Base-by-base conservation (phyloP, 2,113 vertebrate species). In the Ictalurus furcatus region DNA sequence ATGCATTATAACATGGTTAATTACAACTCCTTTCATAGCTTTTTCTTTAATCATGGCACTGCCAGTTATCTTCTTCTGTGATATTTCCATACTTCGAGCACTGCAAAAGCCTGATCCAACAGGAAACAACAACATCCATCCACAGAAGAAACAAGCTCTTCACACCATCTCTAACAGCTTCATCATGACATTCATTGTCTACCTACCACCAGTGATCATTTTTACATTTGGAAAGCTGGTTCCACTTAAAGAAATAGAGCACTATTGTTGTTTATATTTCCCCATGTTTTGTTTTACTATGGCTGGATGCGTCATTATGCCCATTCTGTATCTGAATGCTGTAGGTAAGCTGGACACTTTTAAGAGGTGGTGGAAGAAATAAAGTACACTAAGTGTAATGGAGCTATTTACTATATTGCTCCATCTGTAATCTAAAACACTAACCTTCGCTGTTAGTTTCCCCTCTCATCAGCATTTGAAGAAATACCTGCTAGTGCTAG, bases 71-170 rank as follows among this genome's bases (percentile, higher is more conserved):
- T 30, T 56, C 14, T 91, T 88, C 54, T 91, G 76, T 76, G 88
- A 91, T 67, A 17, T 85, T 12, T 67, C 56, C 16, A 54, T 89
- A 21, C 63, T 89, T 52, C 67, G 2, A 19, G 78, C 58, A 34
- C 34, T 91, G 58, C 86, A 37, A 37, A 88, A 67, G 58, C 84
- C 58, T n/a, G 86, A 65, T 76, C 88, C 86, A 11, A 82, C 63
- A 13, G 88, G 88, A 12, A 85, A 76, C 19, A 59, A 1, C 37
- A 48, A 13, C 11, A 40, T 86, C 37, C 86, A 91, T 67, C 90
- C 88, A 5, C 88, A 90, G 88, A 91, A 91, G 67, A 89, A 86
- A 84, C 87, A 37, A 69, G 88, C 88, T 6, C 58, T 89, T 37
- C 71, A 82, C 3, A 78, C 82, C 83, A 86, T 91, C 63, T 19